These are phyloP conservation scores for Drymodes brunneopygia DNA, from an alignment of 2,113 vertebrate species.

Conservation along the genomic window DNA sequence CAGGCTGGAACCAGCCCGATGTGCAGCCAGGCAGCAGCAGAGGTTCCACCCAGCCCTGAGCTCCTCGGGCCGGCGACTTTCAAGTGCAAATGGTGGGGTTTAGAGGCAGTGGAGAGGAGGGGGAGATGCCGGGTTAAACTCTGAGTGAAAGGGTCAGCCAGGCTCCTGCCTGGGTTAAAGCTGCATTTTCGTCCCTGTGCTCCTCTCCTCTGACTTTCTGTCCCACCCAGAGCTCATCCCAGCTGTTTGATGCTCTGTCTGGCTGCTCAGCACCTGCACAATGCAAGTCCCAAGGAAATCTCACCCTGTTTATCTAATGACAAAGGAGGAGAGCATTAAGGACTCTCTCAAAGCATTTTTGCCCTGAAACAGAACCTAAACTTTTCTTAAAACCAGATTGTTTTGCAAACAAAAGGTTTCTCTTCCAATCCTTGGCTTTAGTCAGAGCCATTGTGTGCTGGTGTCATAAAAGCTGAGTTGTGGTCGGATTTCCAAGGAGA, in stretches of 20 bases:
- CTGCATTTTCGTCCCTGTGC: rapidly evolving
- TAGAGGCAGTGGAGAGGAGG: not conserved
- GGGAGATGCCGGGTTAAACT: not conserved
- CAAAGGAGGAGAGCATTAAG: not conserved
- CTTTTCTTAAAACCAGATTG: not conserved
- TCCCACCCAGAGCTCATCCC: not conserved
- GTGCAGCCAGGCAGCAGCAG: not conserved
- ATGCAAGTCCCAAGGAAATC: not conserved
- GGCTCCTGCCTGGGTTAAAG: not conserved
- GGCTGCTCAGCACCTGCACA: not conserved
- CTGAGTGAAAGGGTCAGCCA: not conserved
- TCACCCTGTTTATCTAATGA: not conserved
- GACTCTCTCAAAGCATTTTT: not conserved
- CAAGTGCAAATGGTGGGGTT: not conserved
- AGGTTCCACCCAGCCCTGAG: not conserved
- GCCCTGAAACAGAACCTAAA: not conserved
- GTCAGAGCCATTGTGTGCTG: not conserved
- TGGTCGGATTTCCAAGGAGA: not conserved
- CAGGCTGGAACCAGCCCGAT: not conserved
- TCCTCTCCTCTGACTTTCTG: not conserved
- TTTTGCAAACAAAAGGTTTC: not conserved
- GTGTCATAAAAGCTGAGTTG: not conserved
- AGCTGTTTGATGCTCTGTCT: not conserved
- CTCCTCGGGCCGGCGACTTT: not conserved
- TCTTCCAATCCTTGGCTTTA: not conserved